Evolutionary conservation across 2,888 invertebrate genomes (phyloP), one percentile per base, ranked within the genome.

Genomic region (Andrena fulva): DNA sequence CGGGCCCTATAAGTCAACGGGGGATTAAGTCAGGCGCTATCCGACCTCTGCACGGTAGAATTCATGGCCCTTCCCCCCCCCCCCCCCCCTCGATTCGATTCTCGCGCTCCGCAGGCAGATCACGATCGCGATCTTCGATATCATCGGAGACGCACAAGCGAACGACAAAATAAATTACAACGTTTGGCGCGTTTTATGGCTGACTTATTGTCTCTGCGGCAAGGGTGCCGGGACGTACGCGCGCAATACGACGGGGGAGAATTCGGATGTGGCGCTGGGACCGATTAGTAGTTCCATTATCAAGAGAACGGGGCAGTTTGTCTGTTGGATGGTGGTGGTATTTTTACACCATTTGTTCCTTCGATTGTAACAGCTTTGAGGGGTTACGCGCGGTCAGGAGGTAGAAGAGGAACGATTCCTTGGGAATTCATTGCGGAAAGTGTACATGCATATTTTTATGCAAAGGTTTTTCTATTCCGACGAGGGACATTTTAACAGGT

Each of bases 1-100:
- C 89, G 88, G 89, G 87, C 87, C 89, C 90, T 89, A 92, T 91
- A 92, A 92, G 91, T 92, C 92, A 91, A 89, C 87, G 80, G 88
- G 88, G 90, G 91, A 92, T 92, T 91, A 91, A 92, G 90, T 87
- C 85, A 75, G 87, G 68, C 78, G 84, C 80, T 87, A 85, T 80
- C 69, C 59, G 82, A 84, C 77, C 82, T 85, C 79, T 64, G 73
- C 69, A 69, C 74, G 60, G 62, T 74, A 67, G 71, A 77, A 80
- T 80, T 82, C 84, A 79, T 71, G 64, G 16, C 20, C 48, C 78
- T 54, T 8, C 63, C 31, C 42, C 20, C 0, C 10, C 33, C 0
- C 10, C 33, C 50, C 31, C 35, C 33, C 12, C 2, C 6, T 31
- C 6, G 52, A 8, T 48, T 66, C 66, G 69, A 82, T 76, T 73